Evolutionary conservation across 2,113 vertebrate species (phyloP), one percentile per base, ranked within the genome.

Genomic region (Pseudorasbora parva): DNA sequence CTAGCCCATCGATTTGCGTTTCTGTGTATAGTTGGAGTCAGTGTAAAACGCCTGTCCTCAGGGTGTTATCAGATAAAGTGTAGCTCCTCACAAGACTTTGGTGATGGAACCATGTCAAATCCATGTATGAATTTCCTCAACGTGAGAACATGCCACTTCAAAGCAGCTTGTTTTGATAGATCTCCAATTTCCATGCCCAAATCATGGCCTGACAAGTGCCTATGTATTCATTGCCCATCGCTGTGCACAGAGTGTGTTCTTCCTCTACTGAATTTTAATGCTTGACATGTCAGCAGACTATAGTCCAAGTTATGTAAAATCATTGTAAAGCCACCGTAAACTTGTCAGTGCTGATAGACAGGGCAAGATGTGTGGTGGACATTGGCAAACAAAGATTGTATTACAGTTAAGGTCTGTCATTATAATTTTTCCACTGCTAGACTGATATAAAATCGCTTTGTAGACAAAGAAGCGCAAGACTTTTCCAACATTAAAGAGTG

Each of bases 91-190:
- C 56, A 41, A 64, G 56, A 9, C 78, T 78, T 62, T 78, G 57
- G 23, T 68, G 78, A 73, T 86, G 56, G 83, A 78, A 83, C 69
- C 49, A 49, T 64, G 9, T 73, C 78, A 72, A 68, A 82, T 82
- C 73, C 25, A 41, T 47, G 37, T 19, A 54, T 74, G 68, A 17
- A 41, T 47, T 60, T 79, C 33, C 45, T 49, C 30, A 57, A 41
- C 21, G 21, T 30, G 41, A 51, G 41, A 30, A 78, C 45, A 57
- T 30, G 11, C 17, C 74, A 84, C 72, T 87, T 84, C 78, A 84
- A 84, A 84, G 62, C 71, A 77, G 27, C 62, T n/a, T 71, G 54
- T 80, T 72, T 33, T 21, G 15, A 64, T 64, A 83, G 57, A 84
- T 84, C 77, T 84, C 15, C 19, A 73, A 60, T 66, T 33, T 47